Evolutionary conservation across 2,888 invertebrate species (phyloP).

Genomic region (Melanotus villosus): DNA sequence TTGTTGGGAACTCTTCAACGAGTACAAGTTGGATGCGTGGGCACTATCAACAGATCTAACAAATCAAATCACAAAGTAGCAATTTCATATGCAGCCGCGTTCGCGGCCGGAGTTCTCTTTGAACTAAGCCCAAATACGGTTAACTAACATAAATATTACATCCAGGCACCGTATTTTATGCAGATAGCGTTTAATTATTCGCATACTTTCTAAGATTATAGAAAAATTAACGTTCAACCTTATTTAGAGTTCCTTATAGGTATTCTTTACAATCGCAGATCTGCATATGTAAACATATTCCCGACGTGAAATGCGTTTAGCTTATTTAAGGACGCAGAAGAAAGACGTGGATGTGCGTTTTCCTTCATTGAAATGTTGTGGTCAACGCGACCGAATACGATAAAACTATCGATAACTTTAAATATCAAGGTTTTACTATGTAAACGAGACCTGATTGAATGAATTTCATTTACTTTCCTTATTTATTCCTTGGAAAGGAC

Average conservation of each 20-base stretch:
- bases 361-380: conserved; percentile 19
- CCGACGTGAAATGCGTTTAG: conserved; percentile 11
- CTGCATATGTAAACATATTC: conserved; percentile 37
- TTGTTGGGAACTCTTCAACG: conserved; percentile 22
- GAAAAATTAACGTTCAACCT: conserved; percentile 53
- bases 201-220: conserved; percentile 59
- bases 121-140: conserved; percentile 57
- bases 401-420: conserved; percentile 20
- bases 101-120: conserved; percentile 32
- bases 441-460: conserved; percentile 26
- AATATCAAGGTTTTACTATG: background rate
- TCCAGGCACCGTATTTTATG: conserved; percentile 53
- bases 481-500: no score
- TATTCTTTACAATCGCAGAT: conserved; percentile 49
- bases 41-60: conserved; percentile 38
- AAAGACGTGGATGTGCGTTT: background rate
- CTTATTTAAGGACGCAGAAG: conserved; percentile 12
- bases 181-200: conserved; percentile 61
- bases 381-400: conserved; percentile 15
- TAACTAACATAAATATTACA: conserved; percentile 53
- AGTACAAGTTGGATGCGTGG: conserved; percentile 38
- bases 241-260: conserved; percentile 51
- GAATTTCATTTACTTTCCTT: background rate
- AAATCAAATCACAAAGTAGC: conserved; percentile 43
- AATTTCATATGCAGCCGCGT: conserved; percentile 38